Evolutionary conservation across 2,888 invertebrate species (phyloP).

Genomic region (Melipona beecheii): DNA sequence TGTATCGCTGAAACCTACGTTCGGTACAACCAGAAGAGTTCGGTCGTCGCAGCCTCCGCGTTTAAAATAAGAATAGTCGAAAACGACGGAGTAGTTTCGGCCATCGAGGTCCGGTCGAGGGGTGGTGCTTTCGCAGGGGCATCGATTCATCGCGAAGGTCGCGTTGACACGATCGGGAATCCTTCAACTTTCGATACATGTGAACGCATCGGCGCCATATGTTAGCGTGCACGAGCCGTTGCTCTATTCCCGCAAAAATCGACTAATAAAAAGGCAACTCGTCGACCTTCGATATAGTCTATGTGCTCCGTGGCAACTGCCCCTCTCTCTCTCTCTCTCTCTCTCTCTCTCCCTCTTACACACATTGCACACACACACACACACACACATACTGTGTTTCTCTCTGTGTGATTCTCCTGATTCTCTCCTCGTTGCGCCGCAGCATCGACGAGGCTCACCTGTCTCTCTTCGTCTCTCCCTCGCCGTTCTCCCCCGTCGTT

Average conservation of each 20-base stretch:
- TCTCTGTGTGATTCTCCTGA: conserved; percentile 1
- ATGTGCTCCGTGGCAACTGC: conserved; percentile 64
- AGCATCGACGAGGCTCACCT: conserved; percentile 10
- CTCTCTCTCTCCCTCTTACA: conserved; percentile 5
- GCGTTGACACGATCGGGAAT: conserved; percentile 64
- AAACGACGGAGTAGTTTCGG: neutral
- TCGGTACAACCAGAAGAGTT: neutral
- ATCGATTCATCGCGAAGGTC: conserved; percentile 54
- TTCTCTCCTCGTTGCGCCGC: conserved; percentile 27
- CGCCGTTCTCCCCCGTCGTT: conserved; percentile 13
- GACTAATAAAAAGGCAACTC: conserved; percentile 76
- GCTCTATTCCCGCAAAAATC: conserved; percentile 77
- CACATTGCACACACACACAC: neutral
- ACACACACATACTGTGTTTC: neutral
- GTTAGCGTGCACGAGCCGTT: conserved; percentile 68
- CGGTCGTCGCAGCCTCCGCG: neutral
- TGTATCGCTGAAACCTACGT: neutral
- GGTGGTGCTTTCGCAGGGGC: conserved; percentile 8
- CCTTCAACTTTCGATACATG: conserved; percentile 55
- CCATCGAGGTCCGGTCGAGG: neutral
- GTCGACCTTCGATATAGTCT: conserved; percentile 81
- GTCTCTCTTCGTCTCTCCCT: conserved; percentile 27
- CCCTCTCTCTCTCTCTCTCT: conserved; percentile 41
- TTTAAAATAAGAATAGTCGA: neutral
- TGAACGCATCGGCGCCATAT: conserved; percentile 73